A percentile compares a stretch with the other conserved stretches of the same genome.
phyloP scores from a whole-genome alignment of 2,113 vertebrate species.

The Cinclus mexicanus region DNA sequence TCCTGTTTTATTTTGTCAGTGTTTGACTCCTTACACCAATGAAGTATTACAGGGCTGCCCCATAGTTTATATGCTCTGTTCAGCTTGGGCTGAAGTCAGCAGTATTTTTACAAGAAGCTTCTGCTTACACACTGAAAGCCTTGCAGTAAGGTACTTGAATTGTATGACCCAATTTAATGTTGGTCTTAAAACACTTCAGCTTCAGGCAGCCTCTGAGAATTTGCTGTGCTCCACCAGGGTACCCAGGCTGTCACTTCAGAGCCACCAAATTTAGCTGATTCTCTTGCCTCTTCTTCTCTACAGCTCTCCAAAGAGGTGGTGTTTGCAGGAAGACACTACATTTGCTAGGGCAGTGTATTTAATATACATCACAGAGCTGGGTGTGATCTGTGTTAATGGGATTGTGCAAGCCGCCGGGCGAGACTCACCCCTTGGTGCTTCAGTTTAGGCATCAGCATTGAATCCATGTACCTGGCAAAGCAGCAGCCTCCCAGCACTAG shows the following conservation, averaged over 20 bases:
- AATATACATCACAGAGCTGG: background rate
- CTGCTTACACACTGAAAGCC: background rate
- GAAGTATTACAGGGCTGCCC: background rate
- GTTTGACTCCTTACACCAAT: background rate
- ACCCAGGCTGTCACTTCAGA: background rate
- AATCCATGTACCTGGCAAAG: background rate
- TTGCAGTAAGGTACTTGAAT: background rate
- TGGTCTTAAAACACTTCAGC: background rate
- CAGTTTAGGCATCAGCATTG: background rate
- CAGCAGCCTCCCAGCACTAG: background rate
- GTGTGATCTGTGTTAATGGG: background rate
- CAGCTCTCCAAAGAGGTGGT: background rate
- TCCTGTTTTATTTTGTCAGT: background rate
- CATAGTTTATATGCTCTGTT: background rate
- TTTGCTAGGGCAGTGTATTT: background rate
- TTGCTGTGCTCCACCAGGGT: background rate
- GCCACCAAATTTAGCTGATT: background rate
- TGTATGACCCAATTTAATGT: background rate
- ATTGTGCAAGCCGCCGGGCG: background rate
- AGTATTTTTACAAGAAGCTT: background rate
- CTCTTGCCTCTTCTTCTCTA: background rate
- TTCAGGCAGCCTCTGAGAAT: background rate
- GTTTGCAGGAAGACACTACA: background rate
- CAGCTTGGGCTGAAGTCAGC: background rate
- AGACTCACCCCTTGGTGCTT: background rate